Evolutionary conservation across 2,113 vertebrate genomes (phyloP).

Genomic region (Antechinus stuartii): DNA sequence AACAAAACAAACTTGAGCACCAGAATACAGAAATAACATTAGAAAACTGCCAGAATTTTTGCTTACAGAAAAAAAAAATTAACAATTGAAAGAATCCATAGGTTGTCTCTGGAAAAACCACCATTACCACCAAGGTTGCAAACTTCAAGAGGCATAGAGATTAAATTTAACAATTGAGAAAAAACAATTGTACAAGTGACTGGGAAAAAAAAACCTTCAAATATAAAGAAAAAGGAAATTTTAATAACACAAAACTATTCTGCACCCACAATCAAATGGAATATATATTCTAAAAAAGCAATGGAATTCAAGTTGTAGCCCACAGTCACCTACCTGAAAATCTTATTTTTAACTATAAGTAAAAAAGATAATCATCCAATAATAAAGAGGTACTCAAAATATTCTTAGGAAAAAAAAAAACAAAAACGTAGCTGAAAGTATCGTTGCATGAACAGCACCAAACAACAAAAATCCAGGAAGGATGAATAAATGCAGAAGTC

Average conservation of each 20-base stretch:
- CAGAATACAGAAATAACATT: neutral
- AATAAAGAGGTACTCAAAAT: neutral
- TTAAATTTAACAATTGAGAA: neutral
- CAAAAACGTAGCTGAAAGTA: neutral
- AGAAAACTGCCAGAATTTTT: neutral
- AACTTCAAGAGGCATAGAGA: neutral
- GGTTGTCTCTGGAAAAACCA: neutral
- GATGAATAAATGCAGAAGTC: neutral
- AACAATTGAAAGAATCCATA: neutral
- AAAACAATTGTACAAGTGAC: neutral
- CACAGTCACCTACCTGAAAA: neutral
- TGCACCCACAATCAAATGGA: neutral
- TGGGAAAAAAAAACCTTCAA: neutral
- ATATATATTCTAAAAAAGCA: neutral
- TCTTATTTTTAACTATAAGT: too few species aligned
- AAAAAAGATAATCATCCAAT: neutral
- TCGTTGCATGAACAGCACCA: neutral
- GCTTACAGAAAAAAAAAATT: neutral
- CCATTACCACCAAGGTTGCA: neutral
- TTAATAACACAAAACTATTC: neutral
- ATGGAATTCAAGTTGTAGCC: neutral
- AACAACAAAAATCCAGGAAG: neutral
- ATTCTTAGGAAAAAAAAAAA: neutral
- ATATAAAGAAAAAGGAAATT: neutral
- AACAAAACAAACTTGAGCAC: neutral